Evolutionary conservation across 2,113 vertebrate genomes (phyloP).

Genomic region (Notarius lentiginosus): DNA sequence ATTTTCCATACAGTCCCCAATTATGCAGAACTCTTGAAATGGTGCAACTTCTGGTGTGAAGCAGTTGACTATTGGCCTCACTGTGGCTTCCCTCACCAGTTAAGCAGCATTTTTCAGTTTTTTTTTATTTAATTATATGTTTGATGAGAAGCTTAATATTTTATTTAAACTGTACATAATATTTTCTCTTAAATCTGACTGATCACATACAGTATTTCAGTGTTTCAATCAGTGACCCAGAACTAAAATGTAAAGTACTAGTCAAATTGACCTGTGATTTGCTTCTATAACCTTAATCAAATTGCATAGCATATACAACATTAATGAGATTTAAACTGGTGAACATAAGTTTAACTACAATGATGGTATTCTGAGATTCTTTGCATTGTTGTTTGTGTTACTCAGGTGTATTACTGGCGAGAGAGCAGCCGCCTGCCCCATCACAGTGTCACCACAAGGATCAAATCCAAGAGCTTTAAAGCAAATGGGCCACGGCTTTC

Average conservation of each 20-base stretch:
- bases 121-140: not conserved
- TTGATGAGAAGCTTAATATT: not conserved
- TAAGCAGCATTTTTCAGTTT: not conserved
- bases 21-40: not conserved
- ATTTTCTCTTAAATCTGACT: not conserved
- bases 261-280: not conserved
- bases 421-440: conserved; percentile 93
- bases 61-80: too few species aligned
- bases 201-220: not conserved
- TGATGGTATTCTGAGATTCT: conserved; percentile 32
- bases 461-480: conserved; percentile 81
- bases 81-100: too few species aligned
- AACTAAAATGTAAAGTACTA: not conserved
- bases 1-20: not conserved
- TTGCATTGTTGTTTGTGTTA: conserved; percentile 42
- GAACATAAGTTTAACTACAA: not conserved
- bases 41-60: not conserved
- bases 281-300: not conserved
- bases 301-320: not conserved
- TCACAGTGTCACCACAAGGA: conserved; percentile 84
- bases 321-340: not conserved
- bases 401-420: conserved; percentile 94
- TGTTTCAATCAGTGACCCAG: not conserved
- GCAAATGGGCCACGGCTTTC: conserved; percentile 75
- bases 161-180: not conserved